Base-by-base conservation (phyloP, 1,140 invertebrate species). In the Colletes gigas region DNA sequence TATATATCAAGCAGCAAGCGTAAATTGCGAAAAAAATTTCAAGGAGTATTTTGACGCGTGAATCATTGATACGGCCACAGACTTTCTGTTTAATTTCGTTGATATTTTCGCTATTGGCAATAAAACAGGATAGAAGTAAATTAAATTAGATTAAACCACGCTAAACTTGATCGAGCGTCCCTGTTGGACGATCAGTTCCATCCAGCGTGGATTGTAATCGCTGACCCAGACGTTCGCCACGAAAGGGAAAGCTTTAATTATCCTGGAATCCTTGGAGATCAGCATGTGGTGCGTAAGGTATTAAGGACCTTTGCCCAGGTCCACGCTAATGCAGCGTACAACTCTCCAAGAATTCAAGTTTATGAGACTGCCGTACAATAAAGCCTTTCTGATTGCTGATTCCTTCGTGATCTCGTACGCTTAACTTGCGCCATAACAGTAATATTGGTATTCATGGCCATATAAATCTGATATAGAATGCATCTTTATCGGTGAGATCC, bases 231-330 rank as follows among this genome's bases (percentile, higher is more conserved):
- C 44, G 44, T 44, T 44, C 44, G 63, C 44, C 63, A 47, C 63
- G 63, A 66, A 66, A 66, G 63, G 63, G 63, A 66, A 66, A 66
- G 63, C 63, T 66, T 66, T 47, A 66, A 66, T 66, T 66, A 66
- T 66, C 63, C 63, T 12, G 44, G 41, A 66, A 66, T 66, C 39
- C 63, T 66, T 47, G 63, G 63, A 47, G 63, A 47, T 66, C 63
- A 66, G 63, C 63, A 66, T 66, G 41, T 44, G 41, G 41, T 44
- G 63, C 63, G 63, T n/a, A 19, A 66, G 63, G 44, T 47, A 47
- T 66, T n/a, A 47, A 66, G 41, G 63, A 66, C 63, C 62, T 66
- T 66, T 41, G 63, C 9, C 39, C 63, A 19, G 63, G 8, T 8
- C 39, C 41, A 47, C 8, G n/a, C 44, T 14, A 39, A 17, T 15